Percentiles rank a stretch among this genome's conserved stretches.
These are phyloP conservation scores for Cephus rjabovi DNA, from an alignment of 2,888 invertebrate species.

Conservation along the genomic window DNA sequence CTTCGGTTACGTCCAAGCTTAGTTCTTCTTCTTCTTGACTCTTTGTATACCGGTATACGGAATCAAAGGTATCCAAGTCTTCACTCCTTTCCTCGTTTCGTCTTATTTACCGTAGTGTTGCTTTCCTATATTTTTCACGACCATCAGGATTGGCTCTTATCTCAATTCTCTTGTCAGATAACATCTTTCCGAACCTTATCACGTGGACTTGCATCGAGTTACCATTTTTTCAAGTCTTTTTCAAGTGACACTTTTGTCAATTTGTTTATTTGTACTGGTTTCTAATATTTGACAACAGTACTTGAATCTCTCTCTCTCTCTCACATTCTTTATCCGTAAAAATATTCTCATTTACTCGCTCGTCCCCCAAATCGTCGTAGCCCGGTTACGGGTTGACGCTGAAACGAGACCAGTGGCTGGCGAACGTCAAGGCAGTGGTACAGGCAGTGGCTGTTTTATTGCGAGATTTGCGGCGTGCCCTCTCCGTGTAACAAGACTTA, in stretches of 20 bases:
- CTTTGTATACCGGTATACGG: neutral
- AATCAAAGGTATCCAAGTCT: neutral
- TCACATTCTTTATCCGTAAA: neutral
- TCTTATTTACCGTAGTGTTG: neutral
- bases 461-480: conserved; percentile 65
- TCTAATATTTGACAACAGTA: neutral
- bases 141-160: neutral
- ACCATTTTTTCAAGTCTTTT: neutral
- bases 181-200: neutral
- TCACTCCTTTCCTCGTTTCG: neutral
- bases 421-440: neutral
- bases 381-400: neutral
- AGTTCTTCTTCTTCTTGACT: neutral
- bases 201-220: neutral
- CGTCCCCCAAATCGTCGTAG: neutral
- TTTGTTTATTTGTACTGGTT: neutral
- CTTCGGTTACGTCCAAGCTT: neutral
- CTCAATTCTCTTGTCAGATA: neutral
- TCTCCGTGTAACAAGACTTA: conserved; percentile 64
- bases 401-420: neutral
- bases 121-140: neutral
- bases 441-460: conserved; percentile 63
- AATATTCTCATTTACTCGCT: neutral
- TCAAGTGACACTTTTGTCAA: neutral
- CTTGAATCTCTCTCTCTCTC: neutral